Evolutionary conservation across 1,140 invertebrate species (phyloP), one percentile per base, ranked within the genome.

Genomic region (Ceratoteleas bidentatus): DNA sequence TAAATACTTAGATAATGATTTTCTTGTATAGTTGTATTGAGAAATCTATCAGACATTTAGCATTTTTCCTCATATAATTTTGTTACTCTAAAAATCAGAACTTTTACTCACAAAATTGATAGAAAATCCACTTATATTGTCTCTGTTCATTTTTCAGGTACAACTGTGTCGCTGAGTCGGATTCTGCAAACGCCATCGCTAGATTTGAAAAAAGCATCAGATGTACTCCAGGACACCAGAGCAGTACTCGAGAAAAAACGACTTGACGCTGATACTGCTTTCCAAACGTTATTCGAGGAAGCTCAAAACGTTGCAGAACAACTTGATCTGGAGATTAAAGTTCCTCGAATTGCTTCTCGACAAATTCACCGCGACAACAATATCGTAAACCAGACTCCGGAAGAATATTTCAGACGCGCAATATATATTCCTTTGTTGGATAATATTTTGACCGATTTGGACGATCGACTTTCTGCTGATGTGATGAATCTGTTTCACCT

Each of bases 351-450:
- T 45, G 33, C 38, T 56, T 9, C 24, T 45, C 47, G 76, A 50
- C 75, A 83, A 65, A 60, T 43, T 7, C 58, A 83, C 54, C 62
- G 80, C 2, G 57, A 70, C 40, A 83, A 79, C 61, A 13, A 79
- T 43, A 33, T 9, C 3, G 2, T 50, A 68, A 32, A 9, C 32
- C 66, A 80, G 14, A 45, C 58, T 43, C 13, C 53, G 24, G 62
- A 83, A 40, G 75, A 82, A 43, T 84, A 85, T 65, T 84, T 72
- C 36, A 52, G 65, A 34, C 45, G 60, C 49, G 9, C 65, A 3
- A 69, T 81, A 33, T 84, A 79, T 49, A 73, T 82, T 62, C 79
- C 79, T 24, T 53, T 84, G 8, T 58, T 81, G 14, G 79, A 85
- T 34, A 52, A 81, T 58, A 62, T 84, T 9, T 53, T 83, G 7